Conservation (phyloP, 2,113 vertebrate species). For the Gopherus flavomarginatus region DNA sequence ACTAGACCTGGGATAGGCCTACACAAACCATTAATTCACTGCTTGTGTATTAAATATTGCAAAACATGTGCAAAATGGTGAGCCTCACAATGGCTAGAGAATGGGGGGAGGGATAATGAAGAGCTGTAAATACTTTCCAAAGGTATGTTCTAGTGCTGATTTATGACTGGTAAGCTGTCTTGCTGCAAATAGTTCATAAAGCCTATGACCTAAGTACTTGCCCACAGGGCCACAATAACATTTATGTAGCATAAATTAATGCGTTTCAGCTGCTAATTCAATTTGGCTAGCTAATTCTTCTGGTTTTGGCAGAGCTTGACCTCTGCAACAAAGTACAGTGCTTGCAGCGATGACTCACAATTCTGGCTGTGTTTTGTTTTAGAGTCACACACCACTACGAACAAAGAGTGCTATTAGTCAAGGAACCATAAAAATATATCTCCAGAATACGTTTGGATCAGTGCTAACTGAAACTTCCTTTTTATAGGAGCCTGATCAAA, state of each 20-base stretch:
- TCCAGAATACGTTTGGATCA: slow-evolving; percentile 66
- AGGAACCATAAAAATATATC: slow-evolving; percentile 70
- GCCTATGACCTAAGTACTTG: slow-evolving; percentile 76
- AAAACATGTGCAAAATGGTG: not conserved
- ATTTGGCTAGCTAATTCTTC: slow-evolving; percentile 77
- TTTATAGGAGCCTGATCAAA: slow-evolving; percentile 78
- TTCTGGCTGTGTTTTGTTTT: slow-evolving; percentile 46
- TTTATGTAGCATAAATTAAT: slow-evolving; percentile 85
- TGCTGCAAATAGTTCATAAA: slow-evolving; percentile 79
- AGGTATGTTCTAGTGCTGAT: slow-evolving; percentile 48
- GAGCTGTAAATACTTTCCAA: slow-evolving; percentile 11
- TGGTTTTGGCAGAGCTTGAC: slow-evolving; percentile 75
- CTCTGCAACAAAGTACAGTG: slow-evolving; percentile 64
- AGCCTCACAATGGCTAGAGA: not conserved
- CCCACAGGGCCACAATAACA: slow-evolving; percentile 83
- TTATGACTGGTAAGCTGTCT: slow-evolving; percentile 65
- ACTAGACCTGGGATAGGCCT: slow-evolving; percentile 16
- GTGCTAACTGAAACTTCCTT: slow-evolving; percentile 83
- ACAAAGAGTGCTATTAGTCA: slow-evolving; percentile 72
- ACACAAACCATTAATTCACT: slow-evolving; percentile 35
- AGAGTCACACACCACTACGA: slow-evolving; percentile 4
- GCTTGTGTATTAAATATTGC: slow-evolving; percentile 49
- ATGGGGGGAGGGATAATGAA: not conserved
- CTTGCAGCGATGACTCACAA: slow-evolving; percentile 71
- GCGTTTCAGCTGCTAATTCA: slow-evolving; percentile 80